Conservation (phyloP, 2,113 vertebrate genomes). For the Apodemus sylvaticus region DNA sequence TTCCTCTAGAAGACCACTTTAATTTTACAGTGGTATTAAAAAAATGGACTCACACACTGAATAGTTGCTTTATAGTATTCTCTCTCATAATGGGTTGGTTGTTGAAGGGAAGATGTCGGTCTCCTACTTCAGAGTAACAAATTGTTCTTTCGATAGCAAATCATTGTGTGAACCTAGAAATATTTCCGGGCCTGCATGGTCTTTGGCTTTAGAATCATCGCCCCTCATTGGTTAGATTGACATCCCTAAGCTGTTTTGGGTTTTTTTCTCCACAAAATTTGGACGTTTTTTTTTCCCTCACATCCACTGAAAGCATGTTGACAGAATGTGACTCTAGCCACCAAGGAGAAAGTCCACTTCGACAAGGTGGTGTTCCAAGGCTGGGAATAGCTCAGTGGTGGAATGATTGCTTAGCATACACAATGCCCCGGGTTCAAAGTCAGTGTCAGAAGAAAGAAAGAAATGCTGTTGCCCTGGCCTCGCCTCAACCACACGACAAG, state of each 20-base stretch:
- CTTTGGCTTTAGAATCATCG: background rate
- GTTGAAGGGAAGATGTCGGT: background rate
- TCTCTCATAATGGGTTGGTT: background rate
- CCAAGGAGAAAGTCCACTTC: background rate
- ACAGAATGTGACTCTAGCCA: background rate
- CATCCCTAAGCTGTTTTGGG: background rate
- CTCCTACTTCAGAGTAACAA: background rate
- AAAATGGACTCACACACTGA: background rate
- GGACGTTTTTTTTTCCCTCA: background rate
- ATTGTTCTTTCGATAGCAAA: background rate
- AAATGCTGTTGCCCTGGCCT: background rate
- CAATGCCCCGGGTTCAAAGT: background rate
- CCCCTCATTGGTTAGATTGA: background rate
- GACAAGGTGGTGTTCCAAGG: background rate
- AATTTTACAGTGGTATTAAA: background rate
- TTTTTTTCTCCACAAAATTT: background rate
- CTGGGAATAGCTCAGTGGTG: background rate
- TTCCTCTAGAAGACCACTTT: slow-evolving; percentile 27
- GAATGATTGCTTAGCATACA: background rate
- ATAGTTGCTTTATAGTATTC: background rate
- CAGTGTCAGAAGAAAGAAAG: background rate
- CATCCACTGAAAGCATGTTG: background rate
- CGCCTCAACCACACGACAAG: rapidly evolving
- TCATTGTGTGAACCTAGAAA: background rate
- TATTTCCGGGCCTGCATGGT: background rate